phyloP scores from a whole-genome alignment of 2,888 invertebrate genomes.

The Andrena chrysosceles region DNA sequence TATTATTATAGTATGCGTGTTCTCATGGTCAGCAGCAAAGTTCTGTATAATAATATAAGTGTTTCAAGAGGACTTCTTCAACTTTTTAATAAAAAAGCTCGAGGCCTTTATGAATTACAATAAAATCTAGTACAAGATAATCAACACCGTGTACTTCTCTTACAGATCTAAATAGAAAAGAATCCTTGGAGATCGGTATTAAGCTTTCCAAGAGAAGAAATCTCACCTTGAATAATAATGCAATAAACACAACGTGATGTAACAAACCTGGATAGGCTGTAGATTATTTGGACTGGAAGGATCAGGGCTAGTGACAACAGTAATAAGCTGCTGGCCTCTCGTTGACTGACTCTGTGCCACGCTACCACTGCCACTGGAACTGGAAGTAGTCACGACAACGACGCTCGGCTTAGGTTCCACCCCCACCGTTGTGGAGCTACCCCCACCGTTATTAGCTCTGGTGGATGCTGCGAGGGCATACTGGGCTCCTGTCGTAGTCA shows the following conservation, averaged over 20 bases:
- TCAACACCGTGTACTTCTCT: not conserved
- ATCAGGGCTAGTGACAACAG: conserved; percentile 83
- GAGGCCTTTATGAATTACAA: not conserved
- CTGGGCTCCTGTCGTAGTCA: conserved; percentile 85
- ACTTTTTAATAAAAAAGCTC: not conserved
- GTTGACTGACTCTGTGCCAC: conserved; percentile 81
- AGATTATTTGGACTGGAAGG: conserved; percentile 83
- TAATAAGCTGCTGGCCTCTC: conserved; percentile 83
- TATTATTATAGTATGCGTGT: conserved; percentile 73
- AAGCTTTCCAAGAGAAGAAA: conserved; percentile 3
- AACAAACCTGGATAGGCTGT: conserved; percentile 83
- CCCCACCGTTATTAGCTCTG: conserved; percentile 82
- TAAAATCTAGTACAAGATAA: not conserved
- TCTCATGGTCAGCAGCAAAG: conserved; percentile 58
- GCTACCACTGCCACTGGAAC: conserved; percentile 80
- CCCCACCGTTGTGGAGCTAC: conserved; percentile 80
- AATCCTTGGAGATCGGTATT: not conserved
- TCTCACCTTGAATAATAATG: not conserved
- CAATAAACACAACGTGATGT: conserved; percentile 9
- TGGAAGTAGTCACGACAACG: conserved; percentile 82
- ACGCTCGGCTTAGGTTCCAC: conserved; percentile 82
- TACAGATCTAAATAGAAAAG: not conserved
- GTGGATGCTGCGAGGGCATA: conserved; percentile 84
- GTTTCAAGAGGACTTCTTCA: not conserved
- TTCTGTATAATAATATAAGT: conserved; percentile 37